Percentiles rank a stretch among this genome's conserved stretches.
phyloP scores from a whole-genome alignment of 2,888 invertebrate species.

The Eupithecia abbreviata region DNA sequence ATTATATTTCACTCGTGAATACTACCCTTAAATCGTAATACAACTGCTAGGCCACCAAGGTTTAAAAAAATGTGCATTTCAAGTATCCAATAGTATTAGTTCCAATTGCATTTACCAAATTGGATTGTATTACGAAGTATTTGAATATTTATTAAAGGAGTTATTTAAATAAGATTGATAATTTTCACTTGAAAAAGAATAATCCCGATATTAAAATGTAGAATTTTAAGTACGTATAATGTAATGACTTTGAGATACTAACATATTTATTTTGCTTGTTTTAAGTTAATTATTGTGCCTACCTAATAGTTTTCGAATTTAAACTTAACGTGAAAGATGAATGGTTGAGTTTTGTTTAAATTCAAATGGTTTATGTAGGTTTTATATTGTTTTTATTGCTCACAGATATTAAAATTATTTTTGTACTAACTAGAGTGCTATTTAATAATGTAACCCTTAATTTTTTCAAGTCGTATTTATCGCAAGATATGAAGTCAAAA shows the following conservation, averaged over 20 bases:
- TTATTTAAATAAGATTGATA: neutral
- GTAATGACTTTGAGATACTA: constrained; percentile 57
- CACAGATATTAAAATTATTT: constrained; percentile 37
- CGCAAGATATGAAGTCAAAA: neutral
- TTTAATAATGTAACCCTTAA: constrained; percentile 4
- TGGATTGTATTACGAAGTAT: neutral
- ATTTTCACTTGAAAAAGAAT: constrained; percentile 27
- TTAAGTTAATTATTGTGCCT: constrained; percentile 50
- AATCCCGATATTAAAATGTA: constrained; percentile 43
- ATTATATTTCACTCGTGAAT: neutral
- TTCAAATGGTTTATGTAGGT: constrained; percentile 35
- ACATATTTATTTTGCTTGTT: constrained; percentile 80
- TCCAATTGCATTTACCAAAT: constrained; percentile 7
- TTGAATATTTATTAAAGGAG: neutral
- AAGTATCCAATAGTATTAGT: neutral
- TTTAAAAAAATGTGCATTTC: neutral
- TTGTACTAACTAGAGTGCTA: constrained; percentile 46
- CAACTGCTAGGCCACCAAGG: neutral
- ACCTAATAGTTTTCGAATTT: constrained; percentile 25
- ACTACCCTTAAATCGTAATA: neutral
- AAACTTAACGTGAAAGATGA: neutral
- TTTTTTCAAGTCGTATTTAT: neutral
- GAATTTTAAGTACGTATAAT: constrained; percentile 57
- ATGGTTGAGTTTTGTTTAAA: constrained; percentile 6
- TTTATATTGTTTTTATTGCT: constrained; percentile 20